Percentiles rank a stretch among this genome's conserved stretches.
Conservation (phyloP, 2,797 vertebrate species). For the Argya squamiceps region DNA sequence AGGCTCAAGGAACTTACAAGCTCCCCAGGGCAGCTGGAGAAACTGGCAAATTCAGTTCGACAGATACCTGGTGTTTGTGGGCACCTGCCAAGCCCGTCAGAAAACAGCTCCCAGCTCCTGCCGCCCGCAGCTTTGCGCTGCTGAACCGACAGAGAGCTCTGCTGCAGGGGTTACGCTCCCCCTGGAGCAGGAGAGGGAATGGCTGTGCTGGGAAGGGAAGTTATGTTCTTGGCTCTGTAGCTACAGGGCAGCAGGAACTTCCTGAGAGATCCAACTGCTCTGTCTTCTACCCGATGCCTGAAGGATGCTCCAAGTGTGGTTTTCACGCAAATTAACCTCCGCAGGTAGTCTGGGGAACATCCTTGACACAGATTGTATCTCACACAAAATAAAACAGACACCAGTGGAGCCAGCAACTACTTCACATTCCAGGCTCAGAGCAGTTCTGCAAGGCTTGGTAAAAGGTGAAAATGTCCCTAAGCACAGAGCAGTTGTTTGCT, state of each 20-base stretch:
- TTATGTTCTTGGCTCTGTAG: neutral
- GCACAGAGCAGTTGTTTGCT: neutral
- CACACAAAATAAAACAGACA: neutral
- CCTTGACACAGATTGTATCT: neutral
- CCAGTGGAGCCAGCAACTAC: neutral
- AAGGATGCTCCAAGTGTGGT: neutral
- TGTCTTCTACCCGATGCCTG: neutral
- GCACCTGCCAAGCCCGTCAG: slow-evolving; percentile 1
- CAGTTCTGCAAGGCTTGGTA: neutral
- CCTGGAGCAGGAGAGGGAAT: neutral
- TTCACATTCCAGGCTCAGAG: neutral
- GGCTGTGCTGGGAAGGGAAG: neutral
- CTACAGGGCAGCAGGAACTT: neutral
- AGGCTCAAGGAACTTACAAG: slow-evolving; percentile 31
- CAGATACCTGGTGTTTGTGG: slow-evolving; percentile 20
- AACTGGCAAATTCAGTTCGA: slow-evolving; percentile 4
- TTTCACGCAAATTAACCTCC: neutral
- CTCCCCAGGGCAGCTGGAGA: slow-evolving; percentile 23
- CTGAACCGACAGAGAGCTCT: neutral
- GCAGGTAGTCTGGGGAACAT: neutral
- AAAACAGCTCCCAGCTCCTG: neutral
- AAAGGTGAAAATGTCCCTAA: neutral
- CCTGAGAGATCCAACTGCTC: neutral
- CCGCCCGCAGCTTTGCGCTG: neutral
- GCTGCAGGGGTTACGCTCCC: neutral